Conservation (phyloP, 2,113 vertebrate species). For the Choloepus hoffmanni region DNA sequence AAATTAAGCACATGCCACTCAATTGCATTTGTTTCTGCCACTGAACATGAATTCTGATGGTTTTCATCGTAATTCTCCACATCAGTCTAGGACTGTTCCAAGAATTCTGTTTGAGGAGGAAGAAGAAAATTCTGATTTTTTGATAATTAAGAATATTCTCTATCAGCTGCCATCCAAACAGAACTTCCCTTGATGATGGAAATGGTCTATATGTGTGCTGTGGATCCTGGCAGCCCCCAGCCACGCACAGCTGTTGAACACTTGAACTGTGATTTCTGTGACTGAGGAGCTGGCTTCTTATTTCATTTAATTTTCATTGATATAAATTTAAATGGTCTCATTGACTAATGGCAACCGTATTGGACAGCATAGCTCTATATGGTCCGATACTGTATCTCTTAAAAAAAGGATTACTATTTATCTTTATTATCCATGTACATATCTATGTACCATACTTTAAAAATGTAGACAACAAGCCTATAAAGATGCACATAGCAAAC, state of each 20-base stretch:
- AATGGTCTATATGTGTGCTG: rapidly evolving
- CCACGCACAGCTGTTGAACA: rapidly evolving
- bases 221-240: neutral
- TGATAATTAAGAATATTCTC: neutral
- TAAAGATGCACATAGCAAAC: neutral
- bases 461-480: neutral
- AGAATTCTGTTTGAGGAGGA: neutral
- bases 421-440: neutral
- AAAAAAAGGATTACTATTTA: neutral
- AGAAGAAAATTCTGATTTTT: neutral
- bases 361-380: neutral
- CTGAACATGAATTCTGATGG: neutral
- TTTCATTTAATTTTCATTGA: constrained; percentile 14
- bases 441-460: neutral
- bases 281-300: neutral
- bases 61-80: rapidly evolving
- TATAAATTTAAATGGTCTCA: neutral
- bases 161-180: neutral
- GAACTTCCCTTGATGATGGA: neutral
- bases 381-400: neutral
- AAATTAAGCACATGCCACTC: rapidly evolving
- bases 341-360: neutral
- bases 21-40: neutral
- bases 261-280: neutral
- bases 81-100: neutral